Evolutionary conservation across 2,888 invertebrate species (phyloP).

Genomic region (Tillus elongatus): DNA sequence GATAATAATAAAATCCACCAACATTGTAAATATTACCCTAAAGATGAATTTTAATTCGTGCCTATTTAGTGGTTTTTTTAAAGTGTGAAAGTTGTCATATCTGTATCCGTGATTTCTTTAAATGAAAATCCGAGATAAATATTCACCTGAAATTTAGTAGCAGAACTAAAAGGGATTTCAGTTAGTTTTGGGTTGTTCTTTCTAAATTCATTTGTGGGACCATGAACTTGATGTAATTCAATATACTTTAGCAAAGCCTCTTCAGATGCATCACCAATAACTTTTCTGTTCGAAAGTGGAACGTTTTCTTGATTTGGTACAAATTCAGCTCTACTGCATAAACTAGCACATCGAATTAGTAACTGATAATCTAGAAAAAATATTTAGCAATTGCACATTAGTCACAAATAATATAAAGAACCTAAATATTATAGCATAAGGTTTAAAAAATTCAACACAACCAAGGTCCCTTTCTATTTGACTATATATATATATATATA

Average conservation of each 20-base stretch:
- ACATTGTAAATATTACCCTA: no score
- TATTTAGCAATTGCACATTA: not conserved
- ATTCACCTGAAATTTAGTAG: slow-evolving; percentile 55
- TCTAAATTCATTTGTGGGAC: slow-evolving; percentile 28
- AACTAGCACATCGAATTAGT: slow-evolving; percentile 42
- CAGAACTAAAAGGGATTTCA: slow-evolving; percentile 56
- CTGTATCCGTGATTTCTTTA: no score
- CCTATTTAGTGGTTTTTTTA: no score
- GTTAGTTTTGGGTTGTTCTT: slow-evolving; percentile 44
- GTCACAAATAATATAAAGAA: no score
- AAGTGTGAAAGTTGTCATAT: no score
- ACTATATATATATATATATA: no score
- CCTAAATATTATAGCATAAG: no score
- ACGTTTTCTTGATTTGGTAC: slow-evolving; percentile 13
- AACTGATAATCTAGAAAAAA: slow-evolving; percentile 15
- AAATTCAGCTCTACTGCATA: slow-evolving; percentile 64
- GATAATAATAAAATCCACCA: no score
- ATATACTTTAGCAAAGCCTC: slow-evolving; percentile 55
- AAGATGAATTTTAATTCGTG: no score
- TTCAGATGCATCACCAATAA: slow-evolving; percentile 57
- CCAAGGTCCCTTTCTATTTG: no score
- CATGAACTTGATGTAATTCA: slow-evolving; percentile 42
- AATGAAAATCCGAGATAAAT: no score
- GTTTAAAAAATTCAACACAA: no score
- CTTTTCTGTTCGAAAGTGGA: slow-evolving; percentile 46